Conservation (phyloP, 37 sponge, comb jelly and placozoan genomes). For the Chondrilla cf. caribensis region DNA sequence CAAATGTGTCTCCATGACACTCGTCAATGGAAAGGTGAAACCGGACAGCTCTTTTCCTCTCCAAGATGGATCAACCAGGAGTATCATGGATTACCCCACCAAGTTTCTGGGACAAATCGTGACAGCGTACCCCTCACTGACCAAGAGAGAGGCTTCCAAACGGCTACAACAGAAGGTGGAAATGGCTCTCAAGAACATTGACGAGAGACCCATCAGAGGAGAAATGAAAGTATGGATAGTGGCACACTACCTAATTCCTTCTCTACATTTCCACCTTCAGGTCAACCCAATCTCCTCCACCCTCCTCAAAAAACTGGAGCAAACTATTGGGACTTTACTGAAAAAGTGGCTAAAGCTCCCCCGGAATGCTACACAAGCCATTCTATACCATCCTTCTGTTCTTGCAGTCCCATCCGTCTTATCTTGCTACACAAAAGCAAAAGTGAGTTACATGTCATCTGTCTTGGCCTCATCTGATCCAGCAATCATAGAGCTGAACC, state of each 20-base stretch:
- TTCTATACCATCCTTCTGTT: too few species aligned
- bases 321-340: too few species aligned
- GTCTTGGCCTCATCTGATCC: neutral
- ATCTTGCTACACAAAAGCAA: neutral
- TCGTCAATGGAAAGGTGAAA: neutral
- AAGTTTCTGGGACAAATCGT: neutral
- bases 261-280: too few species aligned
- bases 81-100: neutral
- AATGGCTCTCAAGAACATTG: neutral
- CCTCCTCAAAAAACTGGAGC: too few species aligned
- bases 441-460: neutral
- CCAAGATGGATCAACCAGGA: neutral
- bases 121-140: neutral
- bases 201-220: too few species aligned
- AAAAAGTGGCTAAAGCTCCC: too few species aligned
- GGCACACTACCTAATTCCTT: too few species aligned
- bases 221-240: too few species aligned
- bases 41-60: neutral
- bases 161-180: neutral
- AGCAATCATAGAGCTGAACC: neutral
- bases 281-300: too few species aligned
- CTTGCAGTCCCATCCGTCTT: neutral
- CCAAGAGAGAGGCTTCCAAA: constrained; percentile 4
- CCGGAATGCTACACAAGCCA: too few species aligned
- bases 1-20: constrained; percentile 1